These are phyloP conservation scores for Acleris holmiana DNA, from an alignment of 2,888 invertebrate species.

Conservation along the genomic window DNA sequence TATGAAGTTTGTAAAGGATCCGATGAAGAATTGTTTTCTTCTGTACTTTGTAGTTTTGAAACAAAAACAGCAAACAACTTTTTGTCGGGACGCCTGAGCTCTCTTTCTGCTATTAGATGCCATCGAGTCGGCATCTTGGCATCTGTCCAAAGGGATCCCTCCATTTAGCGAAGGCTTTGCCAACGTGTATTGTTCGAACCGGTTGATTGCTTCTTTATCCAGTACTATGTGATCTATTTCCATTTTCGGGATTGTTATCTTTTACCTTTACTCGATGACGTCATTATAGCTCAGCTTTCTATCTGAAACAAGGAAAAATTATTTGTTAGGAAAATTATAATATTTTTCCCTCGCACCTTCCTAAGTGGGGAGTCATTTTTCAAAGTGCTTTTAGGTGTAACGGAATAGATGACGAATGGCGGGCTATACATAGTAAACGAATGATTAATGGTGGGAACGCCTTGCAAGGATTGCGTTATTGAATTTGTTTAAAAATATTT, in stretches of 20 bases:
- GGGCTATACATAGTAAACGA: slow-evolving; percentile 60
- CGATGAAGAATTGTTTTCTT: slow-evolving; percentile 87
- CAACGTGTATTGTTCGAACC: slow-evolving; percentile 80
- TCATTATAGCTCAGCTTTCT: slow-evolving; percentile 59
- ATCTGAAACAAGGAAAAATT: slow-evolving; percentile 74
- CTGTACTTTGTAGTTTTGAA: slow-evolving; percentile 82
- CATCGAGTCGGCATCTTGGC: slow-evolving; percentile 81
- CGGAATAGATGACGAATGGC: slow-evolving; percentile 72
- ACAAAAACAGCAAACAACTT: slow-evolving; percentile 82
- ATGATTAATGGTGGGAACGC: slow-evolving; percentile 64
- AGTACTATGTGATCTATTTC: slow-evolving; percentile 80
- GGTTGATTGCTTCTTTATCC: slow-evolving; percentile 80
- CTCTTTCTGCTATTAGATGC: slow-evolving; percentile 79
- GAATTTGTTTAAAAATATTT: slow-evolving; percentile 18
- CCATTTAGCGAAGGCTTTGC: slow-evolving; percentile 80
- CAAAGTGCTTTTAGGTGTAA: slow-evolving; percentile 65
- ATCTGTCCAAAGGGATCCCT: slow-evolving; percentile 80
- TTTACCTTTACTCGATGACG: slow-evolving; percentile 58
- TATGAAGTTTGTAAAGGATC: slow-evolving; percentile 91
- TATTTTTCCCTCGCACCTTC: slow-evolving; percentile 42
- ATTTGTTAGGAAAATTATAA: slow-evolving; percentile 42
- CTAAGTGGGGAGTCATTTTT: slow-evolving; percentile 68
- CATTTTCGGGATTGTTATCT: slow-evolving; percentile 69
- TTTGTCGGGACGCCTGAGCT: slow-evolving; percentile 77
- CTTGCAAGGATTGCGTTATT: slow-evolving; percentile 23